Conservation (phyloP, 2,113 vertebrate species). For the Colaptes auratus region DNA sequence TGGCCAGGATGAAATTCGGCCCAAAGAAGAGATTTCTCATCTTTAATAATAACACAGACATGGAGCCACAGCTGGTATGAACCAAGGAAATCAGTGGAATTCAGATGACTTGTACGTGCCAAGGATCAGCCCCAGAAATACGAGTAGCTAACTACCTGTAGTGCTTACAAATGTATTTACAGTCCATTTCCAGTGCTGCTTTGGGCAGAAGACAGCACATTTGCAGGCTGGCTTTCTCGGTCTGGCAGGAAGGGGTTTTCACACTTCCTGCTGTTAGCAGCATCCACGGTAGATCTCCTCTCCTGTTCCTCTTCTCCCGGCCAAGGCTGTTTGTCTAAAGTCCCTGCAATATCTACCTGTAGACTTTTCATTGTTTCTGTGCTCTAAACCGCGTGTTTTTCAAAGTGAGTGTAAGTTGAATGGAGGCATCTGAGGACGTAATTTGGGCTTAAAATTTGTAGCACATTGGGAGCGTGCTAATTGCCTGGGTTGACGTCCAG, state of each 20-base stretch:
- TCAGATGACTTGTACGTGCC: background rate
- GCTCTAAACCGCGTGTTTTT: background rate
- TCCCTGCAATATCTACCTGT: background rate
- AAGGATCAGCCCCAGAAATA: conserved; percentile 13
- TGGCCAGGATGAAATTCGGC: background rate
- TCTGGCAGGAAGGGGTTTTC: conserved; percentile 18
- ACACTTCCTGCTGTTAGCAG: conserved; percentile 24
- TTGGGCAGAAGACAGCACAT: background rate
- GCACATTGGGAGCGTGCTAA: conserved; percentile 60
- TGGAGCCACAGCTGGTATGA: background rate
- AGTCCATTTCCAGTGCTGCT: conserved; percentile 1
- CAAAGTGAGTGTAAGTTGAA: conserved; percentile 31
- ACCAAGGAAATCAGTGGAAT: conserved; percentile 14
- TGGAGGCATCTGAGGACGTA: background rate
- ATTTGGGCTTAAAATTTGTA: conserved; percentile 49
- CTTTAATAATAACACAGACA: background rate
- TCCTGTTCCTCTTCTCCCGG: background rate
- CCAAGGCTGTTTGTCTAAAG: conserved; percentile 7
- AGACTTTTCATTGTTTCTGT: background rate
- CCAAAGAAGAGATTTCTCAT: conserved; percentile 18
- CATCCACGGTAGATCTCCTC: background rate
- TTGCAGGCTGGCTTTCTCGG: background rate
- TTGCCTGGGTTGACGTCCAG: conserved; percentile 64
- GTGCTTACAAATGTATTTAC: conserved; percentile 37
- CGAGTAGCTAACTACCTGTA: conserved; percentile 36